Evolutionary conservation across 2,888 invertebrate genomes (phyloP), one percentile per base, ranked within the genome.

Genomic region (Plutella xylostella): DNA sequence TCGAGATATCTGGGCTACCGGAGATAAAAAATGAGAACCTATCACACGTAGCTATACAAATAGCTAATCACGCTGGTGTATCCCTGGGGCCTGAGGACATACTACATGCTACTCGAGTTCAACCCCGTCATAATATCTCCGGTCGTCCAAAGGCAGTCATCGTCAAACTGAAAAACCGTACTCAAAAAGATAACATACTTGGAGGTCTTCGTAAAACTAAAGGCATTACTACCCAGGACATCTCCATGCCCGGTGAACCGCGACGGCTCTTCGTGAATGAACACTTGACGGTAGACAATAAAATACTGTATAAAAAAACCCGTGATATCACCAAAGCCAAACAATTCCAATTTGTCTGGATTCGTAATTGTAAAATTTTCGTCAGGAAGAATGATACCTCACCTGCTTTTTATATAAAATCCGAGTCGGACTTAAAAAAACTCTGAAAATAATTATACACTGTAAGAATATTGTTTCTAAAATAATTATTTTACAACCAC

Each of bases 191-290:
- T 20, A 22, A 22, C 34, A 41, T 45, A 11, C 11, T 45, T 3
- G 9, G 41, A 3, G 45, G 45, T 3, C 4, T 42, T 12, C 30
- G 35, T 9, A 45, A 45, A 22, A 17, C 9, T 12, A 18, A 20
- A 14, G 35, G 41, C 4, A 17, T 45, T 2, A 41, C 45, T 19
- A 45, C 41, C 3, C 19, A 11, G 5, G 45, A 45, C 30, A 35
- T 45, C 11, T 28, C 21, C 9, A 35, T 45, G 6, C 22, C 12
- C 7, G 45, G 45, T 12, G 35, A 45, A 4, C 3, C 35, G 2
- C 25, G 11, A 25, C 21, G n/a, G 4, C 25, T 45, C 7, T 45
- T 17, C 22, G 42, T 45, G n/a, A 45, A 42, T 35, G 45, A 45
- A n/a, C 45, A 45, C 19, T 25, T 45, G 3, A 41, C 34, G 3